Percentiles rank a stretch among this genome's conserved stretches.
Evolutionary conservation across 2,888 invertebrate genomes (phyloP).

Genomic region (Endomychus coccineus): DNA sequence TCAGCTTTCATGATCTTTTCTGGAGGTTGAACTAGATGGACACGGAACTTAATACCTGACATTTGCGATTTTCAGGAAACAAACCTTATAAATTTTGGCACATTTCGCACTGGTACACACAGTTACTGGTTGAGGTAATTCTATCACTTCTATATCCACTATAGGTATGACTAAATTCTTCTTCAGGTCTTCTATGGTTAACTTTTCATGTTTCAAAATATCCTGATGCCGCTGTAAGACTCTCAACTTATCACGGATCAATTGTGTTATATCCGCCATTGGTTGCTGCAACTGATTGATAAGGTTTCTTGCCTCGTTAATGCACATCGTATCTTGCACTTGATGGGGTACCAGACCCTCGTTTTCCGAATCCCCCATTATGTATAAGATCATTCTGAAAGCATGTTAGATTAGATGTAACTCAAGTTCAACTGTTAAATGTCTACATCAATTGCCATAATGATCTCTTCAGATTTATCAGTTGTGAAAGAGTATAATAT

Average conservation of each 20-base stretch:
- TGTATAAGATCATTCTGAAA: slow-evolving; percentile 31
- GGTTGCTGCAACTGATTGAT: slow-evolving; percentile 36
- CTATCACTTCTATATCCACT: slow-evolving; percentile 28
- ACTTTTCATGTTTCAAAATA: slow-evolving; percentile 22
- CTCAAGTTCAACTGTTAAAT: too few relatives aligned
- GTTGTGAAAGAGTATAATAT: too few relatives aligned
- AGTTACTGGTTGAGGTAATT: slow-evolving; percentile 31
- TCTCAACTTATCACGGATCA: slow-evolving; percentile 34
- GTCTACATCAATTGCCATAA: too few relatives aligned
- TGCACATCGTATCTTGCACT: slow-evolving; percentile 32
- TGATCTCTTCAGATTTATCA: too few relatives aligned
- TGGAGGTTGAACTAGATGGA: too few relatives aligned
- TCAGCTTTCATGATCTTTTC: too few relatives aligned
- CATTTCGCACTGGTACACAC: slow-evolving; percentile 33
- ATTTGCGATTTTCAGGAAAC: too few relatives aligned
- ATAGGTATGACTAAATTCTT: slow-evolving; percentile 33
- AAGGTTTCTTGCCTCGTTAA: slow-evolving; percentile 35
- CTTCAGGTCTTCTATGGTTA: slow-evolving; percentile 29
- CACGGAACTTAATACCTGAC: too few relatives aligned
- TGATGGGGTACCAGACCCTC: slow-evolving; percentile 31
- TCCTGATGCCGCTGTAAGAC: slow-evolving; percentile 28
- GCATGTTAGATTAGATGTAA: too few relatives aligned
- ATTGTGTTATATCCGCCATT: slow-evolving; percentile 35
- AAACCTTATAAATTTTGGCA: slow-evolving; percentile 14
- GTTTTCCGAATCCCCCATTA: slow-evolving; percentile 25